Evolutionary conservation across 2,113 vertebrate species (phyloP).

Genomic region (Oxyruncus cristatus): DNA sequence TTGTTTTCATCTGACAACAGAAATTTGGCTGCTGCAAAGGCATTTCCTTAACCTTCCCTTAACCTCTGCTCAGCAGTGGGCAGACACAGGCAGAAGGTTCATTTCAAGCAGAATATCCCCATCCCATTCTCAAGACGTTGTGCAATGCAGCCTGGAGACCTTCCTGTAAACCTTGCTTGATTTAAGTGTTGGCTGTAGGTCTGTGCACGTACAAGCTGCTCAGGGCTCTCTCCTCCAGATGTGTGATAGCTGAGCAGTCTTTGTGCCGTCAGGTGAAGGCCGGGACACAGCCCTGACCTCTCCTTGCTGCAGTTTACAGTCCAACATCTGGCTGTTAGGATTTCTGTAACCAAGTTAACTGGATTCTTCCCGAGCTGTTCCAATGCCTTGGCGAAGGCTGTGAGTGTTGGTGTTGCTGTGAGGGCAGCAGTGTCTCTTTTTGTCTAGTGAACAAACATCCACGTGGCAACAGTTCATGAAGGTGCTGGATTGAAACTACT

Average conservation of each 20-base stretch:
- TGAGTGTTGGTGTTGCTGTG: neutral
- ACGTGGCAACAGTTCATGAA: neutral
- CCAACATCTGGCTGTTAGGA: neutral
- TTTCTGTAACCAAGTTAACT: neutral
- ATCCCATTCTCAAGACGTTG: neutral
- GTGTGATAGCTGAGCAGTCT: neutral
- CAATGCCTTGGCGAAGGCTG: neutral
- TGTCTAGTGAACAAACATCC: neutral
- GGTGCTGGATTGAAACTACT: neutral
- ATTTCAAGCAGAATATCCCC: neutral
- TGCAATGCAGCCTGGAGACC: neutral
- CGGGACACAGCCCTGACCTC: neutral
- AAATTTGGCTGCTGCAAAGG: neutral
- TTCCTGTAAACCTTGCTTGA: neutral
- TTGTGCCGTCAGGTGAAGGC: neutral
- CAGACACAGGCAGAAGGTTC: neutral
- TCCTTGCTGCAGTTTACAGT: neutral
- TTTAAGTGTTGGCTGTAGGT: neutral
- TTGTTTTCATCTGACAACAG: constrained; percentile 29
- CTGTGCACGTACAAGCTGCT: neutral
- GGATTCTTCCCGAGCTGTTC: neutral
- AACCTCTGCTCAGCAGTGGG: constrained; percentile 17
- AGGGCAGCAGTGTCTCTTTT: neutral
- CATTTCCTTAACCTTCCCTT: constrained; percentile 30
- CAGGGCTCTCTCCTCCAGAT: neutral